Base-by-base conservation (phyloP, 2,888 invertebrate species). In the Amphipyra tragopoginis region DNA sequence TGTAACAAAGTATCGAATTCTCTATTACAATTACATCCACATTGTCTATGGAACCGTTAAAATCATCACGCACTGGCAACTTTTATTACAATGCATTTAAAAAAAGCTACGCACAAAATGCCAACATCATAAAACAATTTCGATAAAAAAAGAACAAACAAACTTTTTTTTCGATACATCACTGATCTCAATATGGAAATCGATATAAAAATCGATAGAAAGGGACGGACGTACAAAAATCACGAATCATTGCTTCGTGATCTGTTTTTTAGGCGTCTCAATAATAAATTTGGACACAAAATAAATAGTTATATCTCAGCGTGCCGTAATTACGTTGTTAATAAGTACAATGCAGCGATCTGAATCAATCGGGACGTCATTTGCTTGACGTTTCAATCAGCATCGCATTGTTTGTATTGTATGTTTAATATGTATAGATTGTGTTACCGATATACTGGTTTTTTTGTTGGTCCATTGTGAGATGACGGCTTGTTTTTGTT, bases 371-470 rank as follows among this genome's bases (percentile, higher is more conserved):
- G 89, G 77, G 83, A 86, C 91, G 89, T 91, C 92, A 89, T 89
- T 90, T 88, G 89, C 81, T 87, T 94, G 94, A 94, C 94, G 93
- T 94, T 94, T 94, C 94, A 94, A 94, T 94, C 94, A 93, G 89
- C 92, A 86, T 90, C 83, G 86, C 89, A 90, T 93, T 94, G 94
- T 94, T 94, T 94, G 93, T 92, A 90, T 94, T 94, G 91, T 92
- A 86, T 85, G 92, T 93, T 92, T 92, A 92, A 93, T 93, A 92
- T 84, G 87, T 88, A 89, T 87, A 93, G 93, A 94, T 94, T 90
- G 93, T 93, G 94, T 93, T 94, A 94, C 89, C 89, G 94, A 94
- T 94, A 94, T 93, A 93, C 93, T 80, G 85, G 77, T 86, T 91
- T 90, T 77, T 91, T 91, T 90, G 85, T 86, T 59, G 65, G 66